Conservation (phyloP, 2,888 invertebrate species). For the Erebia epiphron region DNA sequence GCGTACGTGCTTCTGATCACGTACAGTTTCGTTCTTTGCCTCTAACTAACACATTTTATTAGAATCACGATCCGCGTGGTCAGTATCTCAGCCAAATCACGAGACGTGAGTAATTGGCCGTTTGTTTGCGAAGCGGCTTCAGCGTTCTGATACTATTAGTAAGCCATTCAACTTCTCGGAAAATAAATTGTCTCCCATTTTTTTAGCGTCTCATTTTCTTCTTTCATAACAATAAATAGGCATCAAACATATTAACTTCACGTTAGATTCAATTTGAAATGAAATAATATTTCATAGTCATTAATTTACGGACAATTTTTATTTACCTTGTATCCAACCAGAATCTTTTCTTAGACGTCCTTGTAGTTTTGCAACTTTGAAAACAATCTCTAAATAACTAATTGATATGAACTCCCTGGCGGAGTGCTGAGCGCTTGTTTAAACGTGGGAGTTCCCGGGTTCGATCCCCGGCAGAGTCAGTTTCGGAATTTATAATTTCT, state of each 20-base stretch:
- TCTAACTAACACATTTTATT: conserved; percentile 25
- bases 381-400: background rate
- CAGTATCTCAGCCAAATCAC: conserved; percentile 50
- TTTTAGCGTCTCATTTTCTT: background rate
- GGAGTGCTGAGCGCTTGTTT: too few relatives aligned
- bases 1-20: conserved; percentile 31
- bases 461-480: too few relatives aligned
- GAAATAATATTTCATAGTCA: background rate
- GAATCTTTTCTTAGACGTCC: background rate
- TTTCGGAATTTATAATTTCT: too few relatives aligned
- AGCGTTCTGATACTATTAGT: conserved; percentile 23
- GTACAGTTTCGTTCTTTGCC: conserved; percentile 9
- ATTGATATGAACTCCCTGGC: too few relatives aligned
- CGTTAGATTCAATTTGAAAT: background rate
- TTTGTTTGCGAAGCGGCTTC: conserved; percentile 32
- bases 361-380: background rate
- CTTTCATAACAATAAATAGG: conserved; percentile 1
- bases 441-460: too few relatives aligned
- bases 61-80: conserved; percentile 39
- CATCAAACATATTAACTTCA: conserved; percentile 6
- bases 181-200: conserved; percentile 8
- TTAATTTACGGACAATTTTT: background rate
- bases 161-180: conserved; percentile 8
- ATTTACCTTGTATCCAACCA: background rate
- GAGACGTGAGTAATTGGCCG: conserved; percentile 49